Evolutionary conservation across 2,797 vertebrate species (phyloP), one percentile per base, ranked within the genome.

Genomic region (Syngnathus rostellatus): DNA sequence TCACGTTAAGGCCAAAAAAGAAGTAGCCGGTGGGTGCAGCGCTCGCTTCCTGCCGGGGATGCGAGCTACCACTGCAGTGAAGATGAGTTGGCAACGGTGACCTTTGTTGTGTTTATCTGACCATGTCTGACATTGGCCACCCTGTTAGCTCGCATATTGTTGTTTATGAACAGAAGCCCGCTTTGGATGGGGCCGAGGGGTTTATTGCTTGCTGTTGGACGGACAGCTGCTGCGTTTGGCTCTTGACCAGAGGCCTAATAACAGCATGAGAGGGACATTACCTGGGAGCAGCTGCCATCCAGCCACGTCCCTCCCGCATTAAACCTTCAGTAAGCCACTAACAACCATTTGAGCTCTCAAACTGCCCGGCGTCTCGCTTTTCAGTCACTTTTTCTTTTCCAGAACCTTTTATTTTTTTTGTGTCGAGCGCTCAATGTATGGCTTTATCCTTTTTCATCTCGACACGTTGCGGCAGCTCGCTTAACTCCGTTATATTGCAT

Each of bases 171-270:
- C 65, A 62, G 76, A 71, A 76, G 77, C 70, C 7, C 62, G 63
- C 46, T 50, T 53, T 54, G 57, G 60, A 41, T 2, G 64, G 64
- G 60, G 21, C 8, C 2, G 64, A 40, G 69, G 75, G 70, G 83
- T 90, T 91, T 90, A 91, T 90, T 81, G 89, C 87, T 78, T 83
- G 81, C 72, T 79, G 79, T 85, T 83, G 85, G 85, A 81, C 65
- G 85, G 89, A 89, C 91, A 92, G 89, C 88, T 92, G 91, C 88
- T 89, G 85, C 69, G 74, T 75, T 91, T 91, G 91, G 91, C 89
- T 78, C 76, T 79, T 85, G 84, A 89, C 90, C 91, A 92, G 71
- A 3, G 79, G 70, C 68, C 82, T 84, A 83, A 88, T 88, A 82
- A 82, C 67, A 53, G 81, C 76, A 65, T 74, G 78, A 84, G 81